A percentile compares a stretch with the other conserved stretches of the same genome.
Conservation (phyloP, 2,797 vertebrate genomes). For the Amblyopsis hoosieri region DNA sequence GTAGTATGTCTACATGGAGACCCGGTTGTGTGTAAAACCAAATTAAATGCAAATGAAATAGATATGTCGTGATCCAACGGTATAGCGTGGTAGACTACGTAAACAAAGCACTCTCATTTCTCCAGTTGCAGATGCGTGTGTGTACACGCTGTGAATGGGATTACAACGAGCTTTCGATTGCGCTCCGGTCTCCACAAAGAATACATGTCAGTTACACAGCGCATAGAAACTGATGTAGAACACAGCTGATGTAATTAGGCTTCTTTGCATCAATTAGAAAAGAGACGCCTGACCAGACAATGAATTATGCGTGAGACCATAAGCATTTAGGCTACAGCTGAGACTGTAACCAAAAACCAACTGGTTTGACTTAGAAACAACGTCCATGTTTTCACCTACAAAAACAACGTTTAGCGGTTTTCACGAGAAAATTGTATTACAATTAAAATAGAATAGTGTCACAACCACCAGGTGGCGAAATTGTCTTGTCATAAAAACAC, state of each 20-base stretch:
- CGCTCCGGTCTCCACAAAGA: neutral
- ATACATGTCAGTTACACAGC: neutral
- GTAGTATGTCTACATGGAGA: constrained; percentile 1
- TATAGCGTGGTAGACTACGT: constrained; percentile 14
- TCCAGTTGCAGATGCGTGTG: neutral
- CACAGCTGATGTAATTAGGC: constrained; percentile 30
- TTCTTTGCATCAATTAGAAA: constrained; percentile 25
- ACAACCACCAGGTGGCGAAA: constrained; percentile 43
- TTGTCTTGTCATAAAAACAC: neutral
- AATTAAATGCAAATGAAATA: constrained; percentile 2
- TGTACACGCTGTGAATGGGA: neutral
- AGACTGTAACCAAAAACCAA: too few species aligned
- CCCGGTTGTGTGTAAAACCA: constrained; percentile 11
- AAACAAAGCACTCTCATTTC: constrained; percentile 36
- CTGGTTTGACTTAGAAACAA: too few species aligned
- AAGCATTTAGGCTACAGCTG: neutral
- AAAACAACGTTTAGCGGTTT: too few species aligned
- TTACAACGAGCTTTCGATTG: constrained; percentile 12
- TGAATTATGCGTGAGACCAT: constrained; percentile 31
- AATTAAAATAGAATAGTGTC: too few species aligned
- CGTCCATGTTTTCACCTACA: too few species aligned
- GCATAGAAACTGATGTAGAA: neutral
- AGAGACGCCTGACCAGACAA: constrained; percentile 13
- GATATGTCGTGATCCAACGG: constrained; percentile 10
- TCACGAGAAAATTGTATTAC: too few species aligned